phyloP scores from a whole-genome alignment of 2,888 invertebrate species.

The Disparrhopalites patrizii region DNA sequence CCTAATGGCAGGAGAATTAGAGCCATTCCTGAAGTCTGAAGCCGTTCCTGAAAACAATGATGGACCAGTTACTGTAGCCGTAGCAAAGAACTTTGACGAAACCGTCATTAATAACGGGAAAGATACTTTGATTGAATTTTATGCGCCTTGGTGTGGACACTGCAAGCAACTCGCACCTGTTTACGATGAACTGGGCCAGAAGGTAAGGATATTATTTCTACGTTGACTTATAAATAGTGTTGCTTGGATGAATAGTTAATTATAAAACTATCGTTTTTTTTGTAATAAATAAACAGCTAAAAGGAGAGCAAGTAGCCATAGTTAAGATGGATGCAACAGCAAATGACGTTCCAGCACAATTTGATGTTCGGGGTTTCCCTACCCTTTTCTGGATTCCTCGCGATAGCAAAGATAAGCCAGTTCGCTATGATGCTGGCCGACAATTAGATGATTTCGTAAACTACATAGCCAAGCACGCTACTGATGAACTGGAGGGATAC shows the following conservation, averaged over 20 bases:
- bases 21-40: slow-evolving; percentile 94
- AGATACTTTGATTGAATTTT: slow-evolving; percentile 96
- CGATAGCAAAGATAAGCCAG: slow-evolving; percentile 69
- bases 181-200: slow-evolving; percentile 88
- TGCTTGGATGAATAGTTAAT: neutral
- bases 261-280: neutral
- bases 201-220: no score
- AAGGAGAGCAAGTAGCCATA: slow-evolving; percentile 80
- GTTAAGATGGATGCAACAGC: slow-evolving; percentile 98
- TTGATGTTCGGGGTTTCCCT: slow-evolving; percentile 94
- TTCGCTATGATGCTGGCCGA: slow-evolving; percentile 88
- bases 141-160: slow-evolving; percentile 99
- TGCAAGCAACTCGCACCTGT: slow-evolving; percentile 93
- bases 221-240: neutral
- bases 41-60: slow-evolving; percentile 79
- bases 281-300: slow-evolving; percentile 63
- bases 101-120: slow-evolving; percentile 83
- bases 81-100: slow-evolving; percentile 95
- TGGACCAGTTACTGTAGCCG: slow-evolving; percentile 80
- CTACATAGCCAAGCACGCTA: slow-evolving; percentile 88
- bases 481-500: slow-evolving; percentile 78
- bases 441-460: slow-evolving; percentile 90
- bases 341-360: slow-evolving; percentile 90
- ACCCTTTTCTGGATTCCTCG: slow-evolving; percentile 95
- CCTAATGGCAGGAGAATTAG: slow-evolving; percentile 73